A percentile compares a stretch with the other conserved stretches of the same genome.
phyloP scores from a whole-genome alignment of 1,140 invertebrate genomes.

The Drosophila mauritiana region DNA sequence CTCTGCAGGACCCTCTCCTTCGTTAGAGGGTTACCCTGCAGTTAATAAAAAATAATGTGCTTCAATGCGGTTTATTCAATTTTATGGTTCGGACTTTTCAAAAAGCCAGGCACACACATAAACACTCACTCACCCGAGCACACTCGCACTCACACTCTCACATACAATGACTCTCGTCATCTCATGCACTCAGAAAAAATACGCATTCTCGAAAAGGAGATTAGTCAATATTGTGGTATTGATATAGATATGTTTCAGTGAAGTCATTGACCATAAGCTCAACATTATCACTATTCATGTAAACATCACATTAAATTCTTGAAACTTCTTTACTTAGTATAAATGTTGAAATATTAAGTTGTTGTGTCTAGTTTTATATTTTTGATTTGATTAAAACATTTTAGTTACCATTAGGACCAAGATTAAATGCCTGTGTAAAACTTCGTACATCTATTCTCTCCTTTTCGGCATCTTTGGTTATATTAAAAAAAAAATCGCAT shows the following conservation, averaged over 20 bases:
- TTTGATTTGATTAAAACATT: too few species aligned
- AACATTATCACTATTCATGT: too few species aligned
- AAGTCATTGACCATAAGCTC: too few species aligned
- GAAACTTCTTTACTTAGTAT: too few species aligned
- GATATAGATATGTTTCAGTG: too few species aligned
- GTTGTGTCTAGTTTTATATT: too few species aligned
- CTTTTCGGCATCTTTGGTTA: slow-evolving; percentile 38
- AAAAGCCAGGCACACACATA: slow-evolving; percentile 65
- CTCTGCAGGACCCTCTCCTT: slow-evolving; percentile 41
- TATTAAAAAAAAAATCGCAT: slow-evolving; percentile 82
- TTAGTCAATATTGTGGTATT: too few species aligned
- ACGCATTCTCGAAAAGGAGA: neutral
- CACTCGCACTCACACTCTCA: slow-evolving; percentile 8
- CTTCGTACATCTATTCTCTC: neutral
- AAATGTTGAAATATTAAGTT: too few species aligned
- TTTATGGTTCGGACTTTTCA: slow-evolving; percentile 81
- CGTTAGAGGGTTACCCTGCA: slow-evolving; percentile 42
- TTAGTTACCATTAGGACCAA: too few species aligned
- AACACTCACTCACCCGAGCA: slow-evolving; percentile 26
- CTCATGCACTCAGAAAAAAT: neutral
- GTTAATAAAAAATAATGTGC: slow-evolving; percentile 83
- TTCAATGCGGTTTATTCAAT: slow-evolving; percentile 83
- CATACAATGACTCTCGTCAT: slow-evolving; percentile 16
- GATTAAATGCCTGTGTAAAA: neutral
- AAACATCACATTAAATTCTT: too few species aligned